A percentile compares a stretch with the other conserved stretches of the same genome.
Conservation (phyloP, 2,888 invertebrate genomes). For the Patella pellucida region DNA sequence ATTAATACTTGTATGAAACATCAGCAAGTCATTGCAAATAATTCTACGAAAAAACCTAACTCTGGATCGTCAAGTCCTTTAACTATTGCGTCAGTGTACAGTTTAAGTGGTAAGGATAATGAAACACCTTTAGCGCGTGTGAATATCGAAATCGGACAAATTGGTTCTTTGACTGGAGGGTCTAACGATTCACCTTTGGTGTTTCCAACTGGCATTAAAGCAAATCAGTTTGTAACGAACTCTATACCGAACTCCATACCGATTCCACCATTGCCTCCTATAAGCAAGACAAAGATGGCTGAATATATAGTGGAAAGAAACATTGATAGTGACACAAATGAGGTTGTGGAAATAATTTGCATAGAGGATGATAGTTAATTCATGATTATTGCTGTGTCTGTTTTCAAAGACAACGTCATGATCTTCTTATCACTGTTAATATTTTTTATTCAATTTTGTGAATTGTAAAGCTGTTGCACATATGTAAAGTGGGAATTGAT, state of each 20-base stretch:
- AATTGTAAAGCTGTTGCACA: too few relatives aligned
- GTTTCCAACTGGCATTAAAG: background rate
- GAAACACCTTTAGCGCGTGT: background rate
- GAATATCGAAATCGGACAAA: background rate
- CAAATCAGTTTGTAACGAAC: background rate
- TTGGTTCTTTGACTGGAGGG: background rate
- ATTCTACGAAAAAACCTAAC: background rate
- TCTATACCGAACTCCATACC: background rate
- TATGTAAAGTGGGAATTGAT: too few relatives aligned
- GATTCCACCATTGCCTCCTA: background rate
- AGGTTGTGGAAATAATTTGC: slow-evolving; percentile 23
- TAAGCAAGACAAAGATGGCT: background rate
- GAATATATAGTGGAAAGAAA: slow-evolving; percentile 2
- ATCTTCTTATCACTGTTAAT: too few relatives aligned
- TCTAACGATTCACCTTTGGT: background rate
- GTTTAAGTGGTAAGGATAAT: background rate
- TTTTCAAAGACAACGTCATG: too few relatives aligned
- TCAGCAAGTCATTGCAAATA: background rate
- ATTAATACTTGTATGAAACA: background rate
- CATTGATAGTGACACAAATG: slow-evolving; percentile 2
- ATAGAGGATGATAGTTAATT: slow-evolving; percentile 21
- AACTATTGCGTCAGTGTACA: background rate
- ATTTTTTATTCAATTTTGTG: too few relatives aligned
- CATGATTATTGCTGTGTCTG: too few relatives aligned
- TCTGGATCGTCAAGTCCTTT: background rate